These are phyloP conservation scores for Azemiops feae DNA, from an alignment of 2,113 vertebrate species.

Conservation along the genomic window DNA sequence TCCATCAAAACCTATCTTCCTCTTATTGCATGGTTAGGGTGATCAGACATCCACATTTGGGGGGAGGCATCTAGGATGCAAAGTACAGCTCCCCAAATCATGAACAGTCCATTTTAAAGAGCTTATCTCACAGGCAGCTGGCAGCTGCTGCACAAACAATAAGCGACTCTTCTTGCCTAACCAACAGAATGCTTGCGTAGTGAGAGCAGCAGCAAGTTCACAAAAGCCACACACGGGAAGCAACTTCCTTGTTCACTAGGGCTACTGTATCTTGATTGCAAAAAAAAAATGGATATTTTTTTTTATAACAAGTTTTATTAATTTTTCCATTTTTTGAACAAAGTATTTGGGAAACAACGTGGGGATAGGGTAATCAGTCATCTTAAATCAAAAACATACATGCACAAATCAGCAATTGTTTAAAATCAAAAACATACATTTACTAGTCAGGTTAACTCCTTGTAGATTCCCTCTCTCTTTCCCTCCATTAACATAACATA, in stretches of 20 bases:
- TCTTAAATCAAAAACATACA: too few relatives aligned
- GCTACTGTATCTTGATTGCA: neutral
- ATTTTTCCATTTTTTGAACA: too few relatives aligned
- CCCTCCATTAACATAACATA: too few relatives aligned
- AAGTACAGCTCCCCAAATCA: neutral
- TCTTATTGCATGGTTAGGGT: neutral
- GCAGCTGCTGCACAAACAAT: neutral
- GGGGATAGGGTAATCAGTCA: too few relatives aligned
- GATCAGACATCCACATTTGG: neutral
- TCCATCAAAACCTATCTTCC: neutral
- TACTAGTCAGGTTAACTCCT: too few relatives aligned
- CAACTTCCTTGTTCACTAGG: neutral
- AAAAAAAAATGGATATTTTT: neutral
- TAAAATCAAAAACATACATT: too few relatives aligned
- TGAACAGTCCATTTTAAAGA: neutral
- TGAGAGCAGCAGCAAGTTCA: neutral
- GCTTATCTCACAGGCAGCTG: neutral
- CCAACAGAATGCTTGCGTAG: neutral
- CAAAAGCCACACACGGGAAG: neutral
- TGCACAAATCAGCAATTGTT: too few relatives aligned
- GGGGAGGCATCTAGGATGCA: neutral
- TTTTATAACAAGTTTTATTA: too few relatives aligned
- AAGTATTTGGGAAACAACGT: too few relatives aligned
- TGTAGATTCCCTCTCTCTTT: too few relatives aligned
- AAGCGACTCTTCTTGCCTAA: neutral